A percentile compares a stretch with the other conserved stretches of the same genome.
Conservation (phyloP, 2,888 invertebrate genomes). For the Dilophus febrilis region DNA sequence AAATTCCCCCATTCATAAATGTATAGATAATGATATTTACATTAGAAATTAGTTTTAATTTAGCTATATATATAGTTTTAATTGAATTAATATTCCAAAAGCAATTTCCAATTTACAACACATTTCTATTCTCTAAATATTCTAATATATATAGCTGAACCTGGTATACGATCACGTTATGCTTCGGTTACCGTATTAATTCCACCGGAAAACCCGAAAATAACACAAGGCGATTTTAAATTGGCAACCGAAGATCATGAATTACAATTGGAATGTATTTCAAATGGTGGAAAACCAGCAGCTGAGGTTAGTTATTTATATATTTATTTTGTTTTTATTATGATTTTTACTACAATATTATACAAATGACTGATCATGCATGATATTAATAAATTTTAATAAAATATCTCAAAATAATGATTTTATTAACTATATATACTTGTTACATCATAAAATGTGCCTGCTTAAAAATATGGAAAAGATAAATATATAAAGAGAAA, state of each 20-base stretch:
- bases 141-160: slow-evolving; percentile 36
- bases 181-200: slow-evolving; percentile 75
- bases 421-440: not conserved
- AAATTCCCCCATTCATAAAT: too few relatives aligned
- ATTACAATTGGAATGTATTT: slow-evolving; percentile 80
- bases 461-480: too few relatives aligned
- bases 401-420: not conserved
- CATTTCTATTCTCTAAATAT: slow-evolving; percentile 2
- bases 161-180: slow-evolving; percentile 69
- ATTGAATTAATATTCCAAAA: too few relatives aligned
- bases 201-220: slow-evolving; percentile 79
- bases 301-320: slow-evolving; percentile 54
- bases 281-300: slow-evolving; percentile 81
- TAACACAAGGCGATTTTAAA: slow-evolving; percentile 68
- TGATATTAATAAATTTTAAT: not conserved
- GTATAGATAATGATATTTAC: too few relatives aligned
- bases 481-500: too few relatives aligned
- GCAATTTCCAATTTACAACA: not conserved
- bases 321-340: not conserved
- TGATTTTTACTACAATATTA: too few relatives aligned
- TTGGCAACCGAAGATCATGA: slow-evolving; percentile 78
- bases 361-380: slow-evolving; percentile 14
- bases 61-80: too few relatives aligned
- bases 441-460: not conserved
- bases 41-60: too few relatives aligned